These are phyloP conservation scores for Acanthoscelides obtectus DNA, from an alignment of 2,888 invertebrate species.

Conservation along the genomic window DNA sequence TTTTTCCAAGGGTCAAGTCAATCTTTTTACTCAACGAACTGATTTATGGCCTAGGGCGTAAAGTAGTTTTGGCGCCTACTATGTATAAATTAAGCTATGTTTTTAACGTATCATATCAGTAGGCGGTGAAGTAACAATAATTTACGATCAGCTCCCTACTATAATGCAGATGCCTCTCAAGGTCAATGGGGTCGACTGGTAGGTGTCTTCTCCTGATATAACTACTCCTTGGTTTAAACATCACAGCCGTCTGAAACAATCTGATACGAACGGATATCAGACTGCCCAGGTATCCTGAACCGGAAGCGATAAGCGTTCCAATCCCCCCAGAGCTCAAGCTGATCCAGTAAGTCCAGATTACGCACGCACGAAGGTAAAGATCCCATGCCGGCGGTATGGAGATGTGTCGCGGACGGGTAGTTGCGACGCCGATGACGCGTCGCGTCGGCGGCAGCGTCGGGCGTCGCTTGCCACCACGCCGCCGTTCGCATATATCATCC, in stretches of 20 bases:
- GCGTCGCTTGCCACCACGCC: neutral
- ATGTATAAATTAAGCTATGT: no score
- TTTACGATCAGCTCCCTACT: no score
- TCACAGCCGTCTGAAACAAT: neutral
- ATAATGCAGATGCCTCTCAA: no score
- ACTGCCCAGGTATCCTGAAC: neutral
- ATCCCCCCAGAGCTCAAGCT: constrained; percentile 35
- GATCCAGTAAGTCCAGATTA: constrained; percentile 60
- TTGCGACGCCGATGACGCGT: neutral
- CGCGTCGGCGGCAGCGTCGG: neutral
- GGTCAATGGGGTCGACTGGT: no score
- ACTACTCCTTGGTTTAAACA: no score
- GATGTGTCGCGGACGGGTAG: constrained; percentile 61
- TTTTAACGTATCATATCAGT: no score
- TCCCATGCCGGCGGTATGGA: constrained; percentile 60
- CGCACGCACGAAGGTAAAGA: constrained; percentile 51
- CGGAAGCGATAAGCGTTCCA: neutral
- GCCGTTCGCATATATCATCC: constrained; percentile 79
- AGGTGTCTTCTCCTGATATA: no score
- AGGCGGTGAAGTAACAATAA: no score
- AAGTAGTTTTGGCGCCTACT: no score
- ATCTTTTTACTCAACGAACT: no score
- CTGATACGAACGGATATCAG: neutral
- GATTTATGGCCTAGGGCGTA: no score
- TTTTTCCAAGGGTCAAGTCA: no score